Conservation (phyloP, 1,140 invertebrate genomes). For the Hycleus cichorii region DNA sequence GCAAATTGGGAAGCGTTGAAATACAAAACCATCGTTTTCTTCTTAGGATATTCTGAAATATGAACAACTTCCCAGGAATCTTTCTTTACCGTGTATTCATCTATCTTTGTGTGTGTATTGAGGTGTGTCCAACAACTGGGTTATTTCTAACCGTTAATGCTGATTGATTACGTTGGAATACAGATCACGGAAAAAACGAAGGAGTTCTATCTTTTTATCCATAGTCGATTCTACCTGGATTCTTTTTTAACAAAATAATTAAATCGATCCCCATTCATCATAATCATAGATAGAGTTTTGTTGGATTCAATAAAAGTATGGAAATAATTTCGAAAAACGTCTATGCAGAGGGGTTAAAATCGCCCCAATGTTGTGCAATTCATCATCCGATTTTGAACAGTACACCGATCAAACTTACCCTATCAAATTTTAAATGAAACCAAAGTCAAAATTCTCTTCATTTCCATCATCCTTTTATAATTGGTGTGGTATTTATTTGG, state of each 20-base stretch:
- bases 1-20: conserved; percentile 29
- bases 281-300: no score
- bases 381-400: no score
- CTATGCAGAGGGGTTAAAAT: no score
- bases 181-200: neutral
- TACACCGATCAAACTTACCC: no score
- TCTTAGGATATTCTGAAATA: conserved; percentile 14
- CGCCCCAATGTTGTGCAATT: no score
- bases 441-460: no score
- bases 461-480: no score
- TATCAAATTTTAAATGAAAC: no score
- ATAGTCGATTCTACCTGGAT: neutral
- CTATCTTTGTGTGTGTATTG: neutral
- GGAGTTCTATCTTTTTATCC: no score
- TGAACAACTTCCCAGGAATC: conserved; percentile 5
- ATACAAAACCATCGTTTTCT: conserved; percentile 6
- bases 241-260: neutral
- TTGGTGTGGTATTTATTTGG: no score
- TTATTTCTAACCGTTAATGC: neutral
- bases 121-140: neutral
- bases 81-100: neutral
- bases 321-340: no score
- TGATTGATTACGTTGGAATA: neutral
- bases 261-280: neutral
- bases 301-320: no score